Conservation (phyloP, 2,113 vertebrate species). For the Hemiscyllium ocellatum region DNA sequence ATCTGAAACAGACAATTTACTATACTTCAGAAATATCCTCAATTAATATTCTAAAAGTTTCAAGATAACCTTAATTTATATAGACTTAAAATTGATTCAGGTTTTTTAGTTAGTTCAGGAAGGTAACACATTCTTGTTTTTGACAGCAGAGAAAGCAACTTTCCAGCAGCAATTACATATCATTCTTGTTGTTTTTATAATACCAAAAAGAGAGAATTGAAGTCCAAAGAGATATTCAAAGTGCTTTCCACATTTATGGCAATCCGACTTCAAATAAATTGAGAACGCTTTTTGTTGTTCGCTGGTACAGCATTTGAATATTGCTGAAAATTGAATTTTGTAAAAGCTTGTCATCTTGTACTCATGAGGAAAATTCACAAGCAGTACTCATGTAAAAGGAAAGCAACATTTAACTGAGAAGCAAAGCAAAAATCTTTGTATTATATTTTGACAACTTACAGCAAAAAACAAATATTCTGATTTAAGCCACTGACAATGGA, state of each 20-base stretch:
- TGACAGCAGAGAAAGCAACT: neutral
- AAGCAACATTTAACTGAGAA: no score
- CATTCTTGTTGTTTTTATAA: neutral
- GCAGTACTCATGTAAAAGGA: no score
- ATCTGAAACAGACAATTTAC: neutral
- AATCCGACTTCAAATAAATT: neutral
- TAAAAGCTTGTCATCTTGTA: no score
- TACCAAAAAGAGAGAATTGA: neutral
- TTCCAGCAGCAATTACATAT: neutral
- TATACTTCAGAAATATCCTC: neutral
- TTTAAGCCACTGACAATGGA: neutral
- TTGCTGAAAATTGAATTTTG: no score
- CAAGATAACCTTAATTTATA: neutral
- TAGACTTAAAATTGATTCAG: neutral
- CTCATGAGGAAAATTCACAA: no score
- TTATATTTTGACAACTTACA: neutral
- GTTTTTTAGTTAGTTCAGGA: neutral
- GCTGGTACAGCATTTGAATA: no score
- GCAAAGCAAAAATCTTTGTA: neutral
- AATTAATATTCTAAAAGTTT: neutral
- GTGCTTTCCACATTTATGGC: neutral
- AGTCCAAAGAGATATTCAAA: neutral
- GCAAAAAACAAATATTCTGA: neutral
- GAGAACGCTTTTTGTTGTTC: no score
- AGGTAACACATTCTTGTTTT: neutral